A percentile compares a stretch with the other conserved stretches of the same genome.
These are phyloP conservation scores for Seira sanloemensis DNA, from an alignment of 2,888 invertebrate species.

Conservation along the genomic window DNA sequence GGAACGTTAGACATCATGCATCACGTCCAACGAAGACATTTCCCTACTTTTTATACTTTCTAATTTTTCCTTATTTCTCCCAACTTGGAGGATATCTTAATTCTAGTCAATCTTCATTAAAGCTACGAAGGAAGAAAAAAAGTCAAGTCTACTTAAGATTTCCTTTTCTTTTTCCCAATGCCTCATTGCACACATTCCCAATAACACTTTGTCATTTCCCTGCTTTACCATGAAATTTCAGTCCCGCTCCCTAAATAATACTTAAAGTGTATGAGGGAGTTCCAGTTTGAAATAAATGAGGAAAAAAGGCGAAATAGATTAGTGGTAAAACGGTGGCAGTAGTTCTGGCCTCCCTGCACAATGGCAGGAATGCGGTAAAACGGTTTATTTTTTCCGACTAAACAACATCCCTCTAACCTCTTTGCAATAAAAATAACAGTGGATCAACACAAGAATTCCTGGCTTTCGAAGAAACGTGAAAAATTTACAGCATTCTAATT, in stretches of 20 bases:
- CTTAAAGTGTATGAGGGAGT: neutral
- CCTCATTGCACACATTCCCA: constrained; percentile 66
- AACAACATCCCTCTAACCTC: constrained; percentile 1
- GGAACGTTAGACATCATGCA: constrained; percentile 40
- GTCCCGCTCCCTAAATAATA: neutral
- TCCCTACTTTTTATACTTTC: constrained; percentile 17
- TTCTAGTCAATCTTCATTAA: constrained; percentile 70
- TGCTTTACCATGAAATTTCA: constrained; percentile 51
- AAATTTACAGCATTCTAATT: constrained; percentile 19
- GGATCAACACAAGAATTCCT: constrained; percentile 19
- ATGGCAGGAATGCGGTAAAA: constrained; percentile 1
- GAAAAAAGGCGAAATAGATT: constrained; percentile 21
- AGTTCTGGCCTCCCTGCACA: neutral
- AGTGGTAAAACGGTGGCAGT: constrained; percentile 12
- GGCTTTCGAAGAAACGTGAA: constrained; percentile 8
- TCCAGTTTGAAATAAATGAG: neutral
- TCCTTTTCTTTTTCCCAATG: constrained; percentile 41
- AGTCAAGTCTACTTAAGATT: constrained; percentile 54
- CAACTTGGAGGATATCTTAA: constrained; percentile 60
- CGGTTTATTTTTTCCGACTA: neutral
- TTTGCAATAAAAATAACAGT: neutral
- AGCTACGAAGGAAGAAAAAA: constrained; percentile 41
- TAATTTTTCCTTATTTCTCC: constrained; percentile 19
- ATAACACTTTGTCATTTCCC: constrained; percentile 66
- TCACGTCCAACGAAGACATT: constrained; percentile 31